Evolutionary conservation across 53 echinoderm and acorn worm species (phyloP), one percentile per base, ranked within the genome.

Genomic region (Crossaster papposus): DNA sequence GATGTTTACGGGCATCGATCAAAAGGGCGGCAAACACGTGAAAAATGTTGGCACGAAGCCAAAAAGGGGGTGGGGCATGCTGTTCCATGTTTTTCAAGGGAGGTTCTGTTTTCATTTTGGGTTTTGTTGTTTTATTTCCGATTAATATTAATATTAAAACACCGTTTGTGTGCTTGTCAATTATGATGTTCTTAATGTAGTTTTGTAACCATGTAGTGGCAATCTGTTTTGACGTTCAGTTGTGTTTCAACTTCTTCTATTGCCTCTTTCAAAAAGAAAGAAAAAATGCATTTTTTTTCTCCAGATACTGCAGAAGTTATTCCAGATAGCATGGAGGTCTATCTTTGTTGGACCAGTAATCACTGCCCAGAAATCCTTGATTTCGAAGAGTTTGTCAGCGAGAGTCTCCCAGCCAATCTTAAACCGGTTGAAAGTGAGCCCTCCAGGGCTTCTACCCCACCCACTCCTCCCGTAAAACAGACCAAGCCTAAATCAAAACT

Each of bases 371-470:
- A 73, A 12, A 93, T 93, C 78, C 54, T 65, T 9, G 80, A 93
- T 58, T 90, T 75, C 32, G 93, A 93, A 12, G 82, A 90, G 14
- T 93, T 93, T 77, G 88, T 88, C 36, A 77, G 74, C 22, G 83
- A 50, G 20, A 93, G 93, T 90, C 88, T 93, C 70, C 15, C 73
- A 29, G 64, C 34, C 26, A 65, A 78, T 36, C 58, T 83, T 13
- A 83, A 77, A 77, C 83, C 83, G 30, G 64, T 63, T 8, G 82
- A 90, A 77, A 38, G 23, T 63, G 72, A 75, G 36, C 55, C 87
- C 62, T 11, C 76, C 23, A 26, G 44, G 72, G 44, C 36, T 22
- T 32, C 23, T 54, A 29, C 18, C 51, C 30, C 73, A 3, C 0
- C 72, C 0, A 29, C 18, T 30, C 30, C 73, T 14, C 0, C 72